Conservation (phyloP, 2,888 invertebrate genomes). For the Sympetrum striolatum region DNA sequence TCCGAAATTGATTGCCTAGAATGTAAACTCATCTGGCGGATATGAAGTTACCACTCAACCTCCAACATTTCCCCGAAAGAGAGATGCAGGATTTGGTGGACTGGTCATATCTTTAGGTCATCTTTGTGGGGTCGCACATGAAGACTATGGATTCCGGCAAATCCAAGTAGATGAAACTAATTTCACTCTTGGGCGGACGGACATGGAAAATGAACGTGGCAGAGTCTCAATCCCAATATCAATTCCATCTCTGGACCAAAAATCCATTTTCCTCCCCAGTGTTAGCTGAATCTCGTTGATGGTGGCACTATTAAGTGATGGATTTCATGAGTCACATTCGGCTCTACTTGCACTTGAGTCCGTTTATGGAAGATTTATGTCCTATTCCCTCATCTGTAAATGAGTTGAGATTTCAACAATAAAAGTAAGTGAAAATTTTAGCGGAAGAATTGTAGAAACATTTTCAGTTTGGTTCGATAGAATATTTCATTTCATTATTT, state of each 20-base stretch:
- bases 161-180: constrained; percentile 18
- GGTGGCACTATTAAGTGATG: too few relatives aligned
- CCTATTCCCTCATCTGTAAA: too few relatives aligned
- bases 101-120: background rate
- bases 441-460: too few relatives aligned
- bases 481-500: too few relatives aligned
- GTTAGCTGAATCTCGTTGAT: background rate
- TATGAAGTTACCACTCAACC: background rate
- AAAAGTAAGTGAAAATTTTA: too few relatives aligned
- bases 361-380: too few relatives aligned
- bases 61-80: background rate
- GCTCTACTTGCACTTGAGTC: too few relatives aligned
- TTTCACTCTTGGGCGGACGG: constrained; percentile 8
- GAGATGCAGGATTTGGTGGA: background rate
- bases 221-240: background rate
- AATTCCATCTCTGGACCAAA: background rate
- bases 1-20: background rate
- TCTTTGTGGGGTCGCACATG: background rate
- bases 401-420: too few relatives aligned
- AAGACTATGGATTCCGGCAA: background rate
- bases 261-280: background rate
- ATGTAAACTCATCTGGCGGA: background rate
- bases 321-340: too few relatives aligned
- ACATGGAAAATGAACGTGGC: constrained; percentile 1
- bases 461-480: too few relatives aligned